phyloP scores from a whole-genome alignment of 2,888 invertebrate genomes.

The Conops quadrifasciatus region DNA sequence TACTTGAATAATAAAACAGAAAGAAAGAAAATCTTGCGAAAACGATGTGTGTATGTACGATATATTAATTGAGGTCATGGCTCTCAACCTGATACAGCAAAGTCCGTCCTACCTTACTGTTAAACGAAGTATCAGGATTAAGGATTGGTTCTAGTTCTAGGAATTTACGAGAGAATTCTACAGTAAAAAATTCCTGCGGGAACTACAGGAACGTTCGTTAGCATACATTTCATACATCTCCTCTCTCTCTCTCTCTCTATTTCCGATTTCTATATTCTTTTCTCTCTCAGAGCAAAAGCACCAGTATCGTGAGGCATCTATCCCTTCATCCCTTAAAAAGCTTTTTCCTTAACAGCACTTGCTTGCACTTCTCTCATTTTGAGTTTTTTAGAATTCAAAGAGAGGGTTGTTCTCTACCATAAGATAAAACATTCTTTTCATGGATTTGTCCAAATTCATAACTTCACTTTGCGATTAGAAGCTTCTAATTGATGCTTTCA shows the following conservation, averaged over 20 bases:
- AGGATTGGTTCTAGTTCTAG: not conserved
- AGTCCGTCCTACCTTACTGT: conserved; percentile 30
- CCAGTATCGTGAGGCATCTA: not conserved
- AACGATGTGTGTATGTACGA: too few species aligned
- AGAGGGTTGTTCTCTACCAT: too few species aligned
- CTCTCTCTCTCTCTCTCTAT: conserved; percentile 8
- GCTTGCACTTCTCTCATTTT: not conserved
- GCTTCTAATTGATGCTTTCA: too few species aligned
- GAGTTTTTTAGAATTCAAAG: too few species aligned
- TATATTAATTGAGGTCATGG: too few species aligned
- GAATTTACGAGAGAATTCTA: not conserved
- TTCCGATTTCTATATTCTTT: not conserved
- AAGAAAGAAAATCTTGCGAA: too few species aligned
- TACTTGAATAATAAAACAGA: too few species aligned
- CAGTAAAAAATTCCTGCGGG: not conserved
- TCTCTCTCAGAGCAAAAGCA: not conserved
- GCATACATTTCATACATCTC: not conserved
- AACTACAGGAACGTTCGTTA: not conserved
- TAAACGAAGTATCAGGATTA: conserved; percentile 9
- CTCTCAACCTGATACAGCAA: too few species aligned
- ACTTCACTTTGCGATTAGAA: too few species aligned
- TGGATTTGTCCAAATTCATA: too few species aligned
- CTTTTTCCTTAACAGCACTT: not conserved
- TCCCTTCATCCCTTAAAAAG: conserved; percentile 1
- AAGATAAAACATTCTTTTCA: too few species aligned